Evolutionary conservation across 2,797 vertebrate species (phyloP), one percentile per base, ranked within the genome.

Genomic region (Semaprochilodus insignis): DNA sequence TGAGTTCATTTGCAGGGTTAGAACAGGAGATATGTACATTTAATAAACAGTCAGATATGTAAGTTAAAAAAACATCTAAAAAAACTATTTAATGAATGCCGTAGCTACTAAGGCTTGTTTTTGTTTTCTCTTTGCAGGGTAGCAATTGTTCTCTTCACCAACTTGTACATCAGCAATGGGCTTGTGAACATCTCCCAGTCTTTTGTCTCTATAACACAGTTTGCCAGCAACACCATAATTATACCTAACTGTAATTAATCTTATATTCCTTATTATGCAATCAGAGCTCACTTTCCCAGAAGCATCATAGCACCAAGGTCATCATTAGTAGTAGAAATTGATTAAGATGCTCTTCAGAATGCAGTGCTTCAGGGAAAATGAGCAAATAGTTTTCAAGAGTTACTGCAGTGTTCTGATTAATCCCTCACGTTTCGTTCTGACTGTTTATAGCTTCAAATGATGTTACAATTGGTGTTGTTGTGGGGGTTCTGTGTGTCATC

Each of bases 71-170:
- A 31, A 31, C 31, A 31, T 31, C 31, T 31, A 31, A 31, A 31
- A 31, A 31, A 31, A 31, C 31, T 31, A 1, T 31, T 31, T 31
- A 1, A 31, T 31, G 31, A 31, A 31, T 23, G 17, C 27, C 63
- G 17, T 54, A 66, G 10, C 65, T 13, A 44, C 81, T 51, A n/a
- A 70, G 14, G 34, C 19, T 5, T 2, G 17, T 21, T 34, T 44
- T 15, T 36, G 83, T 62, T 86, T 76, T 27, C 48, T 88, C 66
- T 60, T 74, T 85, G 51, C 88, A 95, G 94, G 1, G 91, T 73
- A 82, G 88, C 91, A 6, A 6, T 95, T 27, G 93, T 87, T 70
- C 4, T 90, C 4, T 95, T 93, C 84, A 95, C 93, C 11, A 0
- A 0, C 0, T 48, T 94, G 77, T 3, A 0, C 0, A 0, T 80